Evolutionary conservation across 2,113 vertebrate species (phyloP).

Genomic region (Xiphophorus couchianus): DNA sequence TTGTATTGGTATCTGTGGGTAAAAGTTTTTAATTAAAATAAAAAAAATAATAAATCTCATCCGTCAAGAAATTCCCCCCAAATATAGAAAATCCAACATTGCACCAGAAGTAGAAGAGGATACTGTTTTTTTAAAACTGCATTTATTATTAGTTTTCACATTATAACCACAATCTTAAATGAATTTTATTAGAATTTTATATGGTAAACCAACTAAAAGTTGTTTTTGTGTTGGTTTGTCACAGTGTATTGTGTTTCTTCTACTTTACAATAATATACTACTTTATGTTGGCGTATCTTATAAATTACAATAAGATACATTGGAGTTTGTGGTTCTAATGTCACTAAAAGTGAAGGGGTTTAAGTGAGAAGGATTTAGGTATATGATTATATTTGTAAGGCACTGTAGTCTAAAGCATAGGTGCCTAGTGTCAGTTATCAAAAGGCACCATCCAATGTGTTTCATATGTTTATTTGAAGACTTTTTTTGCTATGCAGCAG

Average conservation of each 20-base stretch:
- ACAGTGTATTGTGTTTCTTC: neutral
- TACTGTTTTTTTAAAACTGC: neutral
- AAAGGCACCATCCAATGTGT: neutral
- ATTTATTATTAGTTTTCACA: neutral
- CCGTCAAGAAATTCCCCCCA: neutral
- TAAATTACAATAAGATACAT: neutral
- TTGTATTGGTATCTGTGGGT: neutral
- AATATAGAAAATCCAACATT: neutral
- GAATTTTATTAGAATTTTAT: neutral
- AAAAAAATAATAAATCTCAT: neutral
- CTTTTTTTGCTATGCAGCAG: neutral
- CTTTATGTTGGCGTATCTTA: neutral
- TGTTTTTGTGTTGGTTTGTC: neutral
- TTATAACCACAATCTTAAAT: neutral
- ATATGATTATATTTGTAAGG: no score
- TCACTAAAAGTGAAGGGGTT: no score
- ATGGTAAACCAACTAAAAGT: neutral
- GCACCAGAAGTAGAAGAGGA: neutral
- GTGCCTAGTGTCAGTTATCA: neutral
- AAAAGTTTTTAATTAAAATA: neutral
- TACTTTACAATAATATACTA: neutral
- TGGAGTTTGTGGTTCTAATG: neutral
- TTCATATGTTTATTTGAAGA: neutral
- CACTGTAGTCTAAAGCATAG: no score
- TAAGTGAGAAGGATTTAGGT: no score